Evolutionary conservation across 1,140 invertebrate species (phyloP), one percentile per base, ranked within the genome.

Genomic region (Chelonus insularis): DNA sequence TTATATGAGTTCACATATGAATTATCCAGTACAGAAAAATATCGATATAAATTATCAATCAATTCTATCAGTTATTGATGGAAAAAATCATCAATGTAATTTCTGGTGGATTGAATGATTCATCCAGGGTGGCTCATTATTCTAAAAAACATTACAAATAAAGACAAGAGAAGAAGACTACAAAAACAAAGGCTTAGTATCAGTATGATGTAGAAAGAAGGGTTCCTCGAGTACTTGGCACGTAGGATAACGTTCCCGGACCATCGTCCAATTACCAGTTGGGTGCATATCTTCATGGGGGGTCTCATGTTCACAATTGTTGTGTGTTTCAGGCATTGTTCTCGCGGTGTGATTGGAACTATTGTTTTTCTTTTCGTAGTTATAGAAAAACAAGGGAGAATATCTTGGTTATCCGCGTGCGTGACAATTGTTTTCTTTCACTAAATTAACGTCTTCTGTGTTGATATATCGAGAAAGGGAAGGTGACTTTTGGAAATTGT

Each of bases 241-340:
- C 77, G 79, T 80, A 79, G 71, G 60, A 57, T 68, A 32, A 34
- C 20, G 36, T 36, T 12, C 20, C 14, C 18, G 51, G 41, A 36
- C 51, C 68, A 65, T 64, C 72, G 71, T 78, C 77, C 79, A 80
- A 80, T 81, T 81, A 81, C 75, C 71, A 76, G 66, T 68, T 73
- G 71, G 73, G 71, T 68, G 73, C 72, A 70, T 73, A 75, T 73
- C 78, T 74, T 76, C 76, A 74, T 80, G 79, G 79, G 79, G 78
- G 78, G 78, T 80, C 79, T 79, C 79, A 62, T 72, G 73, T 72
- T 76, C 75, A 75, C 78, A 79, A 80, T 81, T 79, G 78, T 81
- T 81, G 76, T 77, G 76, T 77, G 20, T 75, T 72, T 75, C 50
- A 32, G 60, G 71, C 69, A 80, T 81, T 81, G 77, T 80, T 76